Evolutionary conservation across 64 coral and sea anemone species (phyloP).

Genomic region (Anthopleura sola): DNA sequence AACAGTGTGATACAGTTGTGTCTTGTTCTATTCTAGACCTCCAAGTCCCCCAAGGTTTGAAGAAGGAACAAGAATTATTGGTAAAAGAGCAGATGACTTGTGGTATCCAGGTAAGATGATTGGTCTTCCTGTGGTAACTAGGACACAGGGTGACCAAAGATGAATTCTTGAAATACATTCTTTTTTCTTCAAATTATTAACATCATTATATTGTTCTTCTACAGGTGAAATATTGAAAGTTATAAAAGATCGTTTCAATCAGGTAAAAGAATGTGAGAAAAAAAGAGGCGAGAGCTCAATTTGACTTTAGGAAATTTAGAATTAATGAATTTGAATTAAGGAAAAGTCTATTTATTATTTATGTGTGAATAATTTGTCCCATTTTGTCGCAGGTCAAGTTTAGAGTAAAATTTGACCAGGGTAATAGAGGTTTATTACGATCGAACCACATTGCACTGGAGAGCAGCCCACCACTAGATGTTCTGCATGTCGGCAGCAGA

Average conservation of each 20-base stretch:
- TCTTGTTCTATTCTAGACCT: neutral
- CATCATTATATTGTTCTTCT: neutral
- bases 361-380: too few relatives aligned
- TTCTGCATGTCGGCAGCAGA: constrained; percentile 81
- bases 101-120: constrained; percentile 74
- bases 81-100: constrained; percentile 71
- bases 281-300: too few relatives aligned
- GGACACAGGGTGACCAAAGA: neutral
- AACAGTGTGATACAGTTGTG: neutral
- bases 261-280: neutral
- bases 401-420: constrained; percentile 93
- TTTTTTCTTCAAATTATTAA: neutral
- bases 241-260: constrained; percentile 4
- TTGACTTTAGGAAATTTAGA: too few relatives aligned
- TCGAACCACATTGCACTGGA: constrained; percentile 82
- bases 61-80: constrained; percentile 71
- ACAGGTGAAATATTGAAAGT: constrained; percentile 18
- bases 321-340: too few relatives aligned
- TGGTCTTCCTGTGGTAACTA: neutral
- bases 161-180: neutral
- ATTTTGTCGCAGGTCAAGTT: constrained; percentile 51
- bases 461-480: constrained; percentile 33
- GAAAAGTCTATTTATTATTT: too few relatives aligned
- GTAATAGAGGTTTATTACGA: constrained; percentile 64
- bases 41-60: constrained; percentile 66